Percentiles rank a stretch among this genome's conserved stretches.
Conservation (phyloP, 2,113 vertebrate species). For the Rhodinocichla rosea region DNA sequence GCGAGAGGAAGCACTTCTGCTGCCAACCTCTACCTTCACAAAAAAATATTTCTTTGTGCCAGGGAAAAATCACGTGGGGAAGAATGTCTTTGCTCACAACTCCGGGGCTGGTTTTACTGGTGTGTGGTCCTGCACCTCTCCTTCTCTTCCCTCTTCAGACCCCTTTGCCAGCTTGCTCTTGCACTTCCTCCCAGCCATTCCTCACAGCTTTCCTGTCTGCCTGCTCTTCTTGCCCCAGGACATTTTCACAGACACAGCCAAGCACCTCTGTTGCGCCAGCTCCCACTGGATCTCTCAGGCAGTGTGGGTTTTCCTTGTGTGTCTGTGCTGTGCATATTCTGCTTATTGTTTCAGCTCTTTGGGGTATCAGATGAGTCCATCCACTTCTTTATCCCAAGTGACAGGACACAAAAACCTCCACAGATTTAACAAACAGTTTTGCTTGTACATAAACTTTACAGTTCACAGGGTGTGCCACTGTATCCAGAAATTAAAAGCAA, state of each 20-base stretch:
- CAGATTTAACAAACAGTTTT: neutral
- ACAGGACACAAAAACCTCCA: neutral
- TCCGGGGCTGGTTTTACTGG: neutral
- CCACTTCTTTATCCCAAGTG: neutral
- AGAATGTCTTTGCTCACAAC: neutral
- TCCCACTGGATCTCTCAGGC: neutral
- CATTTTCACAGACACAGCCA: neutral
- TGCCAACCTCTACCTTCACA: neutral
- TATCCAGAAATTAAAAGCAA: neutral
- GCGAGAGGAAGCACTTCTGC: neutral
- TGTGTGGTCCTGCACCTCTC: neutral
- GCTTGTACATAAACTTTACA: neutral
- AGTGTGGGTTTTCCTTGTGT: neutral
- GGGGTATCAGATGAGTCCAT: neutral
- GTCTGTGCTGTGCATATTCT: neutral
- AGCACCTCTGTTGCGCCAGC: neutral
- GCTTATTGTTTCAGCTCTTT: neutral
- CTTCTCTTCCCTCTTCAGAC: neutral
- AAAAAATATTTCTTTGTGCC: neutral
- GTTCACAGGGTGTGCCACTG: neutral
- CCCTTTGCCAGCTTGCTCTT: neutral
- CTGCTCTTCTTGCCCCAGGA: neutral
- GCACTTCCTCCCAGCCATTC: rapidly evolving
- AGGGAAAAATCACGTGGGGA: neutral
- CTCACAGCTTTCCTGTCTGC: neutral